These are phyloP conservation scores for Acrobasis repandana DNA, from an alignment of 2,888 invertebrate species.

Conservation along the genomic window DNA sequence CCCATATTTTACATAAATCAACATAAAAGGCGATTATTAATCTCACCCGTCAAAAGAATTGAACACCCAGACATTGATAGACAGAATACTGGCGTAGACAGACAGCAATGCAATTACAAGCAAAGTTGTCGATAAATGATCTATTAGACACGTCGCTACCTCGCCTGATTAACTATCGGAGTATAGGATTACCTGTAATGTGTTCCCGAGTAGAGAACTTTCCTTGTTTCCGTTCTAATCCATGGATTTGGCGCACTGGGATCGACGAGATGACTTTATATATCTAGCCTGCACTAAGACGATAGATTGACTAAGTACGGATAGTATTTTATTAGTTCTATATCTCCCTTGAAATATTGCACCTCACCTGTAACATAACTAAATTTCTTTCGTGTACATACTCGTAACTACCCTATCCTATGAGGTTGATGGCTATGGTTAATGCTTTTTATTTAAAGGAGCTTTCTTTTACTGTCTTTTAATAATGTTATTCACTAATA, in stretches of 20 bases:
- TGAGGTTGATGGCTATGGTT: too few species aligned
- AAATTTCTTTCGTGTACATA: too few species aligned
- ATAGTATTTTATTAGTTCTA: too few species aligned
- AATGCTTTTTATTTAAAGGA: too few species aligned
- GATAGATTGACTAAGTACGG: too few species aligned
- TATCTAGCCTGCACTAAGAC: background rate
- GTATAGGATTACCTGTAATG: constrained; percentile 19
- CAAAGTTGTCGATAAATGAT: constrained; percentile 13
- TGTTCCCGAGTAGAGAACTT: constrained; percentile 18
- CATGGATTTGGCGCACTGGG: constrained; percentile 13
- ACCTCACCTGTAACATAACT: too few species aligned
- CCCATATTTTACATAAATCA: background rate
- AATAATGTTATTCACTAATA: too few species aligned
- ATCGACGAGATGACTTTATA: background rate
- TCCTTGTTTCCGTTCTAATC: constrained; percentile 21
- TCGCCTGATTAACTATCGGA: constrained; percentile 1
- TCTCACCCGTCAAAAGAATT: constrained; percentile 7
- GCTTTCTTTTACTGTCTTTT: too few species aligned
- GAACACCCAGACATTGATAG: constrained; percentile 6
- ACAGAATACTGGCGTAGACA: background rate
- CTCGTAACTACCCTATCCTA: too few species aligned
- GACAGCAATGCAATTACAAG: constrained; percentile 12
- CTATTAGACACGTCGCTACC: constrained; percentile 10
- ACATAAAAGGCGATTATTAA: background rate
- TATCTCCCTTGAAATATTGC: too few species aligned